Base-by-base conservation (phyloP, 2,797 vertebrate genomes). In the Rhinatrema bivittatum region DNA sequence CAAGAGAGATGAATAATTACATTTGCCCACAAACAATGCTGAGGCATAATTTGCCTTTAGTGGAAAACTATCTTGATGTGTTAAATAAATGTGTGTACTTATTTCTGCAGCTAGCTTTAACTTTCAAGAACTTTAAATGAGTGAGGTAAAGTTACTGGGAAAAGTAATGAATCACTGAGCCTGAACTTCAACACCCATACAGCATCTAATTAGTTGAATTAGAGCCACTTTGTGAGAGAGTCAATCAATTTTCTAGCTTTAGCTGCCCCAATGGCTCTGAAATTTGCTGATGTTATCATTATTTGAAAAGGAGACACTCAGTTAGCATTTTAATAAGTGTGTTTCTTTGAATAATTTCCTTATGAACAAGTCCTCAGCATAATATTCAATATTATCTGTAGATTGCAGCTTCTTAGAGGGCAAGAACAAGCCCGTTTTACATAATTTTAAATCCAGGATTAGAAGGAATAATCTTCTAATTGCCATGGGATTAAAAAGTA, bases 281-380 rank as follows among this genome's bases (percentile, higher is more conserved):
- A 80, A 76, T 79, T 72, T 77, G 71, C 72, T 80, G 77, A 83
- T 81, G 56, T 69, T 79, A 80, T 85, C 73, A 70, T 75, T 76
- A 70, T 58, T 54, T 63, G 43, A 36, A 70, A 40, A 25, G 53
- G 56, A 61, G 66, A 63, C 39, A 62, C 48, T 63, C 52, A 46
- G 31, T 59, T 57, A 58, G 60, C 58, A 76, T 81, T 67, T 68
- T 77, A 80, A 80, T 79, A 71, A 58, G 49, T 47, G 4, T 8
- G 1, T 74, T 74, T 77, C 47, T 66, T 47, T 22, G 50, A 53
- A 58, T 39, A 56, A 37, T 42, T 60, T 56, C 49, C 20, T 41
- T 49, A 23, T 3, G 1, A 31, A 60, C 38, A 24, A 68, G 26
- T 45, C 69, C 20, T 41, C 48, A 54, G 23, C 26, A 29, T 47